phyloP scores from a whole-genome alignment of 2,797 vertebrate genomes.

The Diplodus puntazzo region DNA sequence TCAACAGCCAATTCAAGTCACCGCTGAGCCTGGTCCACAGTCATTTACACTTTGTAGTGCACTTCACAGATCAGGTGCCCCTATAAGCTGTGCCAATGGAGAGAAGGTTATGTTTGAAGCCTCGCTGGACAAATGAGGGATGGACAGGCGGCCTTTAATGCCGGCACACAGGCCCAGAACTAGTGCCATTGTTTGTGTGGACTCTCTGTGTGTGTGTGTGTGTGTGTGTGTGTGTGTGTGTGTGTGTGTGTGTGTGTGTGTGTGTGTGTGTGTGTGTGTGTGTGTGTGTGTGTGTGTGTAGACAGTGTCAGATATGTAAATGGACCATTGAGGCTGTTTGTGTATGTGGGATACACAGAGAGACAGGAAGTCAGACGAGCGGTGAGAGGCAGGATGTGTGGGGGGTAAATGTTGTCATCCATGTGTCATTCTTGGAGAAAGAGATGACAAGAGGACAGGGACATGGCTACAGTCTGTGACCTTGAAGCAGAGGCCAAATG shows the following conservation, averaged over 20 bases:
- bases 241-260: too few species aligned
- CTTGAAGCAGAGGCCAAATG: slow-evolving; percentile 7
- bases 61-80: slow-evolving; percentile 54
- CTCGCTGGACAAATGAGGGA: slow-evolving; percentile 30
- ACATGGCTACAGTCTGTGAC: neutral
- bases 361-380: neutral
- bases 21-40: slow-evolving; percentile 12
- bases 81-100: slow-evolving; percentile 27
- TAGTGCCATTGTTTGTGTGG: slow-evolving; percentile 22
- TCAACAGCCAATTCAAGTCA: slow-evolving; percentile 49
- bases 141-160: slow-evolving; percentile 22
- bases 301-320: slow-evolving; percentile 3
- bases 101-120: slow-evolving; percentile 43
- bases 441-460: neutral
- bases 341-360: slow-evolving; percentile 4
- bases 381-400: neutral
- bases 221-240: too few species aligned
- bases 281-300: slow-evolving; percentile 15
- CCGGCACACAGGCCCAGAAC: slow-evolving; percentile 23
- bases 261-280: slow-evolving; percentile 12
- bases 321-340: slow-evolving; percentile 13
- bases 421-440: slow-evolving; percentile 2
- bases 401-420: slow-evolving; percentile 4
- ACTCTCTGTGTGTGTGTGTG: neutral
- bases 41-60: slow-evolving; percentile 43